Conservation (phyloP, 1,140 invertebrate species). For the Schlechtendalia chinensis region DNA sequence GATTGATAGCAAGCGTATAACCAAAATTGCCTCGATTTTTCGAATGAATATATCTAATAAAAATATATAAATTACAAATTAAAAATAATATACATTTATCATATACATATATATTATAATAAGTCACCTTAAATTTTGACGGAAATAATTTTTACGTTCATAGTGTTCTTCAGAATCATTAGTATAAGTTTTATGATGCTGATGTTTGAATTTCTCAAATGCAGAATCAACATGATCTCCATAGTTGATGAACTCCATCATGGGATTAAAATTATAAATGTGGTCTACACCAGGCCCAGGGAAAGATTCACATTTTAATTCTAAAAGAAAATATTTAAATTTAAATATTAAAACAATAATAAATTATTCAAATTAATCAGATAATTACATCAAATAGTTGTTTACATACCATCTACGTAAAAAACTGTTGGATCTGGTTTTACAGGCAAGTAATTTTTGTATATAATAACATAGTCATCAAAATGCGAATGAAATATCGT, state of each 20-base stretch:
- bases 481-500: conserved; percentile 89
- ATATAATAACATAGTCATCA: conserved; percentile 90
- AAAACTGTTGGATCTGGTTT: conserved; percentile 71
- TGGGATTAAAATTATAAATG: conserved; percentile 85
- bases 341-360: neutral
- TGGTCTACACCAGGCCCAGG: conserved; percentile 81
- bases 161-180: conserved; percentile 63
- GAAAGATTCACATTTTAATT: conserved; percentile 73
- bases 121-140: conserved; percentile 77
- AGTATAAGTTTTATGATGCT: conserved; percentile 72
- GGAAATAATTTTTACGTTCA: conserved; percentile 75
- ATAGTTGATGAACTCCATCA: conserved; percentile 80
- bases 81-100: neutral
- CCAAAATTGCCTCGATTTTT: conserved; percentile 75
- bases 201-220: conserved; percentile 74
- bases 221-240: conserved; percentile 73
- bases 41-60: conserved; percentile 76
- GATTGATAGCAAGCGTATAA: conserved; percentile 79
- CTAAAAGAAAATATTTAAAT: conserved; percentile 18
- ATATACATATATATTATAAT: neutral
- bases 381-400: neutral
- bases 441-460: conserved; percentile 70
- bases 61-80: conserved; percentile 1
- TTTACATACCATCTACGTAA: conserved; percentile 59
- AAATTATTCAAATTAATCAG: neutral